Evolutionary conservation across 2,113 vertebrate genomes (phyloP), one percentile per base, ranked within the genome.

Genomic region (Urocynchramus pylzowi): DNA sequence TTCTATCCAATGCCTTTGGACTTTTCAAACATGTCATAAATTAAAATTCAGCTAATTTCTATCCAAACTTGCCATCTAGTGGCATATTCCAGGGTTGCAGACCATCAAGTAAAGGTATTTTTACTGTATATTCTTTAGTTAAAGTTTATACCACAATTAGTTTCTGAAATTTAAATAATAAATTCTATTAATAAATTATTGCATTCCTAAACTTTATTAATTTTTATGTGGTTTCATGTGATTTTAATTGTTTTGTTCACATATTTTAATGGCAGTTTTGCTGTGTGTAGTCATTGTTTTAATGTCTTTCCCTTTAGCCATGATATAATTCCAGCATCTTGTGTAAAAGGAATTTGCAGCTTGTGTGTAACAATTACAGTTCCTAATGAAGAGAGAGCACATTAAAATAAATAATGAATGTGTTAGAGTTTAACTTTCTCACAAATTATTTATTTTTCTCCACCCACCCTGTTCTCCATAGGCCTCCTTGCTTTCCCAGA

Each of bases 61-160:
- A 17, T 77, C 71, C 90, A 84, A 84, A 94, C 82, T 90, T 95
- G 96, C 96, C 95, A 93, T 88, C 95, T 97, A 96, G 96, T 96
- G 96, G 96, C 64, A 7, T 11, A 12, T 67, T 60, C 35, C 56
- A 88, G 75, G 30, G 31, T 84, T 96, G 93, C 95, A 95, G 27
- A 17, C 31, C 23, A 27, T 17, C n/a, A 15, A 27, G 33, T 53
- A 13, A 44, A 71, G 20, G 3, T 37, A 9, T 16, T 89, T 74
- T 39, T 45, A 17, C 5, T 8, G 6, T 5, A 4, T 8, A 4
- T 15, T 54, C 27, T 45, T 7, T 3, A 33, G 11, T 56, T 85
- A 5, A 54, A 71, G 3, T 71, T 70, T 17, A 20, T 13, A 41
- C 6, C 12, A 45, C 44, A 35, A 16, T 37, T 30, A 23, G 5